A percentile compares a stretch with the other conserved stretches of the same genome.
Evolutionary conservation across 1,140 invertebrate genomes (phyloP).

Genomic region (Conus betulinus): DNA sequence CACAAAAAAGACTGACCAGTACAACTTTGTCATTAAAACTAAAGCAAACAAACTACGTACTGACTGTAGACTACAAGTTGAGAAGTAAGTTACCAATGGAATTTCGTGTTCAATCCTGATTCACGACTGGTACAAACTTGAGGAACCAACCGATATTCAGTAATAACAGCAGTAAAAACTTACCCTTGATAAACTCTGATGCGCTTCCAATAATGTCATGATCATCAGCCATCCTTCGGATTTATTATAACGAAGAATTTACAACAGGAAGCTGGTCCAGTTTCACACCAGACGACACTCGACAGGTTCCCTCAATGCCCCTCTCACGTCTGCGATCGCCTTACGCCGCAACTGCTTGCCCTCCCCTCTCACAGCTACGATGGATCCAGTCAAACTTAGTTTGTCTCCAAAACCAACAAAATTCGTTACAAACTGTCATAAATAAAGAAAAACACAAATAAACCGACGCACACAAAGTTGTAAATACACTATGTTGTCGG

Average conservation of each 20-base stretch:
- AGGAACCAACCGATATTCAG: too few relatives aligned
- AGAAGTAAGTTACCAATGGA: too few relatives aligned
- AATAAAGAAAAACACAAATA: slow-evolving; percentile 17
- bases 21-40: too few relatives aligned
- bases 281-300: background rate
- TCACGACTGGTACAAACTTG: too few relatives aligned
- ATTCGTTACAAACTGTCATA: background rate
- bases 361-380: slow-evolving; percentile 19
- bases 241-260: background rate
- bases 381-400: slow-evolving; percentile 7
- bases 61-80: too few relatives aligned
- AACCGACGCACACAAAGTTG: background rate
- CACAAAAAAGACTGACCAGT: too few relatives aligned
- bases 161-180: slow-evolving; percentile 20
- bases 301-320: background rate
- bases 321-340: background rate
- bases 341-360: background rate
- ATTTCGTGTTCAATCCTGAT: too few relatives aligned
- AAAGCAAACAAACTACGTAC: too few relatives aligned
- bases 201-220: slow-evolving; percentile 75
- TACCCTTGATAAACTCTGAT: slow-evolving; percentile 75
- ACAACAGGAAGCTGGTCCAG: background rate
- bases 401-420: background rate
- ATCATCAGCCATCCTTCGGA: slow-evolving; percentile 69
- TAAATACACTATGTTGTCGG: slow-evolving; percentile 20